Evolutionary conservation across 2,888 invertebrate species (phyloP).

Genomic region (Erebia palarica): DNA sequence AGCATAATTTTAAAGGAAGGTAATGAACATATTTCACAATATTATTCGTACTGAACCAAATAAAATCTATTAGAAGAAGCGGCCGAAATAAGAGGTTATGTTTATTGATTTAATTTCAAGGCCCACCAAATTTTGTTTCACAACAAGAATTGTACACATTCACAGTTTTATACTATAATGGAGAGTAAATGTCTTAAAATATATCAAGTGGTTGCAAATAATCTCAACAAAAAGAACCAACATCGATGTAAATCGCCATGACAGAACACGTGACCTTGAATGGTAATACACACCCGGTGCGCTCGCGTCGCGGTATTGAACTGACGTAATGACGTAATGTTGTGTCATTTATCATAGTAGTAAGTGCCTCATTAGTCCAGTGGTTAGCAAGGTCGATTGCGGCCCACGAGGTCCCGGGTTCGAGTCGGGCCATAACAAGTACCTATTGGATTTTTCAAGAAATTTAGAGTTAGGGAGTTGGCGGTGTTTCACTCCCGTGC

Average conservation of each 20-base stretch:
- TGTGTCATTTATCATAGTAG: background rate
- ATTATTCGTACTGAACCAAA: too few species aligned
- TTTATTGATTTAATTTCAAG: background rate
- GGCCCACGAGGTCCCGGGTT: too few species aligned
- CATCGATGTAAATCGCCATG: background rate
- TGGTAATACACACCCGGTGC: background rate
- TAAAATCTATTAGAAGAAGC: too few species aligned
- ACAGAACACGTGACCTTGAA: conserved; percentile 2
- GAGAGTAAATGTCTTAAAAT: background rate
- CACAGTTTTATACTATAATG: background rate
- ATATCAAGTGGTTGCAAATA: background rate
- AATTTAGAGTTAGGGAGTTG: too few species aligned
- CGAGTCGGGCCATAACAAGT: too few species aligned
- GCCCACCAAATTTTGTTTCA: background rate
- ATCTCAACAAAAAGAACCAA: background rate
- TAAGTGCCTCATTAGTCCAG: too few species aligned
- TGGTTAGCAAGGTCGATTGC: too few species aligned
- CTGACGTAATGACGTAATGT: conserved; percentile 7
- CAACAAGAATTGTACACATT: background rate
- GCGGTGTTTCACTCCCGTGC: too few species aligned
- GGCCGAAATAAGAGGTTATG: background rate
- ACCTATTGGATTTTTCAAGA: too few species aligned
- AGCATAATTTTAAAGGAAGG: too few species aligned
- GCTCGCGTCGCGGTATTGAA: background rate
- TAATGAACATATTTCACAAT: too few species aligned